A percentile compares a stretch with the other conserved stretches of the same genome.
Conservation (phyloP, 2,888 invertebrate species). For the Lathronympha strigana region DNA sequence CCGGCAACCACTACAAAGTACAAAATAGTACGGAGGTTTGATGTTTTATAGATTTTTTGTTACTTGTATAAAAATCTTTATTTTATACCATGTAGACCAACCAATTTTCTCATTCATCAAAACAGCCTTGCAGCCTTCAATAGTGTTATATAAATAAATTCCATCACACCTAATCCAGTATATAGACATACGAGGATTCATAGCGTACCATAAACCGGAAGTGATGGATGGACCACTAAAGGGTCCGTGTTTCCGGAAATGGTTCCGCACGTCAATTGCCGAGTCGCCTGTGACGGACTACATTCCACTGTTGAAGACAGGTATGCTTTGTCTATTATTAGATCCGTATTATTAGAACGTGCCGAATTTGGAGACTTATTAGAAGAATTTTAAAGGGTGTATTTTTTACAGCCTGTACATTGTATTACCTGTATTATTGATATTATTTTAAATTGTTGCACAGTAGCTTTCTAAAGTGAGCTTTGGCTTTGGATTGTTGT, state of each 20-base stretch:
- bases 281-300: neutral
- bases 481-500: too few species aligned
- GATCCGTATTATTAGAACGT: neutral
- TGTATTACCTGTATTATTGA: too few species aligned
- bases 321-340: constrained; percentile 1
- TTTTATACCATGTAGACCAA: too few species aligned
- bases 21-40: neutral
- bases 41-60: too few species aligned
- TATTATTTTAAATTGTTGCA: too few species aligned
- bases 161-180: neutral
- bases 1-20: neutral
- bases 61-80: too few species aligned
- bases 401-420: neutral
- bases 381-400: too few species aligned
- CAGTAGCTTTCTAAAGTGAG: too few species aligned
- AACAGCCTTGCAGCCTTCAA: neutral
- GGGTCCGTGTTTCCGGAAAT: constrained; percentile 6
- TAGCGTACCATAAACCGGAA: neutral
- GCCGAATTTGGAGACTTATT: too few species aligned
- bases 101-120: too few species aligned
- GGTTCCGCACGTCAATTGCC: neutral
- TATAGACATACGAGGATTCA: neutral
- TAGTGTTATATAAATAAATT: neutral
- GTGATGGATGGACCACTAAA: constrained; percentile 13
- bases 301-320: neutral